Base-by-base conservation (phyloP, 2,113 vertebrate species). In the Colius striatus region DNA sequence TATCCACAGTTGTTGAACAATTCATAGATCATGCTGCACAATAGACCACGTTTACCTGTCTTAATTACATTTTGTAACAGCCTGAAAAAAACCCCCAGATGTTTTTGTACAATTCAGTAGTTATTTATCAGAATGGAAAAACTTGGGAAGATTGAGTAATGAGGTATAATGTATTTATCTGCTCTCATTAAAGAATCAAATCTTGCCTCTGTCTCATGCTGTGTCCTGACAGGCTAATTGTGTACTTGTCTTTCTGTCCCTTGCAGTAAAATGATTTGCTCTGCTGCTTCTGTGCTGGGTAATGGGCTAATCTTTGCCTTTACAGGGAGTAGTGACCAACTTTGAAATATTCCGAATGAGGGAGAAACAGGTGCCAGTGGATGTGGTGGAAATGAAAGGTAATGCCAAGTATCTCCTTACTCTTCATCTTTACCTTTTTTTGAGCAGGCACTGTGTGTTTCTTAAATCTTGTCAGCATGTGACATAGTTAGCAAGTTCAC, bases 331-430 rank as follows among this genome's bases (percentile, higher is more conserved):
- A 65, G 99, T 99, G 93, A 99, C 99, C 97, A 99, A 99, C 97
- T 99, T 99, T 98, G 99, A 99, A 98, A 99, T 99, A 97, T 99
- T 99, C 98, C 97, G 99, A 93, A 99, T 99, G 99, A 98, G 99
- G 91, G 99, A 99, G 96, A 99, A 99, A 71, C 99, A 99, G 95
- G 99, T 99, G 75, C 99, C 99, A 61, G 99, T 99, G 3, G 99
- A 99, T 90, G 99, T 99, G 77, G 99, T 99, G 47, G 99, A 99
- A 91, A 99, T 99, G 99, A 99, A 99, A 98, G 99, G 99, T 99
- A 95, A 98, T 97, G 83, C 30, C 54, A 50, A 4, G 2, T 32
- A 51, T 84, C 79, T 32, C 32, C 21, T 48, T 66, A 25, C 25
- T 85, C 54, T 6, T 17, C 4, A 20, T 58, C 3, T 45, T 47